phyloP scores from a whole-genome alignment of 2,888 invertebrate genomes.

The Clanis bilineata region DNA sequence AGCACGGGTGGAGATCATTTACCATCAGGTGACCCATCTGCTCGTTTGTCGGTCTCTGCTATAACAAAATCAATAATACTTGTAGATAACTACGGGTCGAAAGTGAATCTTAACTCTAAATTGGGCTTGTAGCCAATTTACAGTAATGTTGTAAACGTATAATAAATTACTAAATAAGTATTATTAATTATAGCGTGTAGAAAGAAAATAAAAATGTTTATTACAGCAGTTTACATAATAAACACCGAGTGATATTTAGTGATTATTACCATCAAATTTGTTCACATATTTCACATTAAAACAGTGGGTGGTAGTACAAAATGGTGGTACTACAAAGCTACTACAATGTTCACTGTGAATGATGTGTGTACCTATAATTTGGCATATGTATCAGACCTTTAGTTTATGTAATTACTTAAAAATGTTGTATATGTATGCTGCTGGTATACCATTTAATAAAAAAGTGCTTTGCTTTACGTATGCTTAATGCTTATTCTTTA shows the following conservation, averaged over 20 bases:
- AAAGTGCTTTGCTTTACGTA: too few relatives aligned
- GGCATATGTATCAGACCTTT: too few relatives aligned
- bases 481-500: too few relatives aligned
- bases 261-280: constrained; percentile 11
- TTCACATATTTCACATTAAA: constrained; percentile 8
- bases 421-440: too few relatives aligned
- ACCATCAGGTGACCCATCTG: too few relatives aligned
- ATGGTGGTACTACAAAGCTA: not conserved
- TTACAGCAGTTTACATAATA: constrained; percentile 9
- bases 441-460: too few relatives aligned
- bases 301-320: not conserved
- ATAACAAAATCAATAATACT: too few relatives aligned
- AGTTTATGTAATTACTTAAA: too few relatives aligned
- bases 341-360: not conserved
- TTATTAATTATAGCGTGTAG: not conserved
- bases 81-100: not conserved
- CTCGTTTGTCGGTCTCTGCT: too few relatives aligned
- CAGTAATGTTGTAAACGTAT: constrained; percentile 1
- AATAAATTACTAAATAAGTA: not conserved
- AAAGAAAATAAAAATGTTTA: not conserved
- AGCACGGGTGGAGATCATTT: too few relatives aligned
- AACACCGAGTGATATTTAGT: constrained; percentile 10
- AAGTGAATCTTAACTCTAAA: not conserved
- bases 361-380: too few relatives aligned
- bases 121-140: not conserved